Evolutionary conservation across 2,797 vertebrate genomes (phyloP), one percentile per base, ranked within the genome.

Genomic region (Bradypodion pumilum): DNA sequence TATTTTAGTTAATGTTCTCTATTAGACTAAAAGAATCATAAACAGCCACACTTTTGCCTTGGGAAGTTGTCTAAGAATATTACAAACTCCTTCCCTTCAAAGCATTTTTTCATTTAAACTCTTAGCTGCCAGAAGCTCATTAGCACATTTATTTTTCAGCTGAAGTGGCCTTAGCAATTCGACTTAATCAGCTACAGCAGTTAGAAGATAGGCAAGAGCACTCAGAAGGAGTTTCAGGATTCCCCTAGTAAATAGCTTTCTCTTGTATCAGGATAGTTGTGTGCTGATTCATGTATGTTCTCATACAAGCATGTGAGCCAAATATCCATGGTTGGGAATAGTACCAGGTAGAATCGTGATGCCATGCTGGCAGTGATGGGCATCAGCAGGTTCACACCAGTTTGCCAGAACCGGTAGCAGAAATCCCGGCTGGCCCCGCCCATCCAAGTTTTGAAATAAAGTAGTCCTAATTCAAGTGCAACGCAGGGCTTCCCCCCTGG

Each of bases 61-160:
- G 6, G 42, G 40, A 44, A 62, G 42, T 62, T 15, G 29, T 27
- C 0, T 23, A 75, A 25, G 5, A 81, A 2, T 0, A 46, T 2
- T 8, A 19, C 25, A 12, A 37, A 1, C 4, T 21, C 59, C 9
- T 0, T n/a, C 37, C 21, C 6, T 35, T 52, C 0, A 1, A 0
- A 60, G 74, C 44, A 68, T 70, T 32, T 78, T 65, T 4, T 46
- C 42, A 46, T 66, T 87, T 81, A 79, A 85, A n/a, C 21, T 60
- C 25, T n/a, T 12, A 42, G 10, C 0, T 4, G 7, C 2, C 74
- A 21, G 49, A 6, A 2, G 27, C 35, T 79, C 69, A 40, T 84
- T 83, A 84, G 7, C 21, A 19, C 15, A 19, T 19, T 78, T 56
- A 35, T n/a, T 35, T n/a, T 32, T n/a, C 4, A 1, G 32, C 75